phyloP scores from a whole-genome alignment of 2,888 invertebrate genomes.

The Drosophila fulvimacula region DNA sequence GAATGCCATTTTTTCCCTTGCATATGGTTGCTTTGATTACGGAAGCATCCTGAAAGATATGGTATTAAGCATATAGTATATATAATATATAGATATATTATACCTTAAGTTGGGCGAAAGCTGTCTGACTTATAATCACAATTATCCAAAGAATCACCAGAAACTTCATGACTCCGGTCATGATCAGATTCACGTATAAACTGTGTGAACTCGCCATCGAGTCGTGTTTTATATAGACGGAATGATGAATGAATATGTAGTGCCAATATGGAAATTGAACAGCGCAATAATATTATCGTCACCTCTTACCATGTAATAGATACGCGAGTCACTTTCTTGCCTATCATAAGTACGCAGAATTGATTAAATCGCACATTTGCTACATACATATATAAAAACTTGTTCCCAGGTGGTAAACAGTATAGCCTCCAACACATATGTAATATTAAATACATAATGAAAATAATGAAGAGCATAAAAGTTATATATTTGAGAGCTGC shows the following conservation, averaged over 20 bases:
- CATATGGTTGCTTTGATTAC: slow-evolving; percentile 58
- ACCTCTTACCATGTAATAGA: slow-evolving; percentile 23
- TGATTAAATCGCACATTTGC: slow-evolving; percentile 37
- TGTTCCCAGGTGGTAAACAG: slow-evolving; percentile 21
- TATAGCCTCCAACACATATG: not conserved
- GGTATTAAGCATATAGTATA: too few relatives aligned
- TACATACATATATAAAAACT: slow-evolving; percentile 14
- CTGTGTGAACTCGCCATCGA: slow-evolving; percentile 34
- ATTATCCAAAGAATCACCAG: slow-evolving; percentile 34
- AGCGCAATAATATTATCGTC: slow-evolving; percentile 41
- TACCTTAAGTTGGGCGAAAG: slow-evolving; percentile 54
- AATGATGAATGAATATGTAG: slow-evolving; percentile 42
- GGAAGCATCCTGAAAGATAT: slow-evolving; percentile 39
- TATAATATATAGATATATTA: not conserved
- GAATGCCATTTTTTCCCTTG: slow-evolving; percentile 61
- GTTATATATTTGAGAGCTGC: too few relatives aligned
- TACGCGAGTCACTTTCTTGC: slow-evolving; percentile 11
- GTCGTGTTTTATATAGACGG: slow-evolving; percentile 50
- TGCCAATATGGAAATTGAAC: slow-evolving; percentile 58
- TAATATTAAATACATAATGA: not conserved
- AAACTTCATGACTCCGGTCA: slow-evolving; percentile 36
- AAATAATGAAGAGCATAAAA: not conserved
- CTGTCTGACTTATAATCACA: slow-evolving; percentile 18
- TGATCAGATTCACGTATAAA: slow-evolving; percentile 33
- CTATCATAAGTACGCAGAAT: slow-evolving; percentile 38